Percentiles rank a stretch among this genome's conserved stretches.
Evolutionary conservation across 2,113 vertebrate genomes (phyloP).

Genomic region (Agapornis roseicollis): DNA sequence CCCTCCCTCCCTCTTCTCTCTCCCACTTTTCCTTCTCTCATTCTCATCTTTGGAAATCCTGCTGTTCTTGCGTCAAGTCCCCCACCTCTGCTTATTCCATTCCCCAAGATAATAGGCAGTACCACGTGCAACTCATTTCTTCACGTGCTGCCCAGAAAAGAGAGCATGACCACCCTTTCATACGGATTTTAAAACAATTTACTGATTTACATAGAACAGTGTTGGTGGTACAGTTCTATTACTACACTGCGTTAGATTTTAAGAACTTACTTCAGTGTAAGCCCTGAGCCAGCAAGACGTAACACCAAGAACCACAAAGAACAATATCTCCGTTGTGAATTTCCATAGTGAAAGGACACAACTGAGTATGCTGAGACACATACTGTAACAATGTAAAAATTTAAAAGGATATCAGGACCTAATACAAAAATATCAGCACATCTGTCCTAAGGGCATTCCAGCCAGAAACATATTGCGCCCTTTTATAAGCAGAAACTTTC

Average conservation of each 20-base stretch:
- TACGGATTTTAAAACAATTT: neutral
- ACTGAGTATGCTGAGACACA: neutral
- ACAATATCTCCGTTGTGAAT: neutral
- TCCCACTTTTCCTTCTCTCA: neutral
- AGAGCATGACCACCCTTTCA: neutral
- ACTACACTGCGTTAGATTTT: neutral
- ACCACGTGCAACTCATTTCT: neutral
- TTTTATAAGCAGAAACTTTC: neutral
- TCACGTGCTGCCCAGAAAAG: neutral
- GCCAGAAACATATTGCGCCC: neutral
- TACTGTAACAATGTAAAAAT: neutral
- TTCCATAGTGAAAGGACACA: neutral
- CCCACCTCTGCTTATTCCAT: neutral
- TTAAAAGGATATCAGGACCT: neutral
- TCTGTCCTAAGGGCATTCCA: neutral
- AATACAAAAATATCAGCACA: neutral
- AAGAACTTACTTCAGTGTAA: neutral
- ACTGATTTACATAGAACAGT: neutral
- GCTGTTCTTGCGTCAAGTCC: neutral
- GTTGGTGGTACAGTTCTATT: neutral
- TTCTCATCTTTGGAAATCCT: neutral
- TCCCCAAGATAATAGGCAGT: neutral
- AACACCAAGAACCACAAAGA: neutral
- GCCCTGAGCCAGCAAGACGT: neutral
- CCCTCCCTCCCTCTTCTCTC: neutral